Evolutionary conservation across 2,113 vertebrate genomes (phyloP).

Genomic region (Clinocottus analis): DNA sequence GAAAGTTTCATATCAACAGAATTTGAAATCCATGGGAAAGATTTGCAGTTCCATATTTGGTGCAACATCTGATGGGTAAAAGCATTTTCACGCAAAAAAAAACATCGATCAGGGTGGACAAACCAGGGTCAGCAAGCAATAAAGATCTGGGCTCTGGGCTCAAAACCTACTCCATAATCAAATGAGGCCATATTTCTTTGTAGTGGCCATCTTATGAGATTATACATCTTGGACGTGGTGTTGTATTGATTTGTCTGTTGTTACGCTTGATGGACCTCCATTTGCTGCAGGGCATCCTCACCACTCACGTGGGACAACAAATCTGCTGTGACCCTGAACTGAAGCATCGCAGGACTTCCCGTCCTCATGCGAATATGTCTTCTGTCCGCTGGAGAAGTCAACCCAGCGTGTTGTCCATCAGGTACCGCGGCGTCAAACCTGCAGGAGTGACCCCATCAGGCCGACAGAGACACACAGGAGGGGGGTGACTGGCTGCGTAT

Average conservation of each 20-base stretch:
- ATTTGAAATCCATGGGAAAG: background rate
- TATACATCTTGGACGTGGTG: conserved; percentile 60
- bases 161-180: conserved; percentile 60
- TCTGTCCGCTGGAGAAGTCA: conserved; percentile 46
- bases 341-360: conserved; percentile 37
- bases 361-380: conserved; percentile 21
- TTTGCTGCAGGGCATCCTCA: conserved; percentile 47
- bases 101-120: conserved; percentile 32
- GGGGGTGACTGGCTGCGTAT: conserved; percentile 20
- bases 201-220: conserved; percentile 64
- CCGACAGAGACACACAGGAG: conserved; percentile 21
- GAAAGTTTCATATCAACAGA: conserved; percentile 4
- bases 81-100: conserved; percentile 9
- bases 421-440: conserved; percentile 39
- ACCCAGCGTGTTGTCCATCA: conserved; percentile 44
- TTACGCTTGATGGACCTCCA: conserved; percentile 55
- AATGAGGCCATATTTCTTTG: conserved; percentile 42
- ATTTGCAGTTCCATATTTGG: background rate
- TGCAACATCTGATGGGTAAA: conserved; percentile 36
- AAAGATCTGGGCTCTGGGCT: conserved; percentile 37
- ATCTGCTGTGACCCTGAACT: conserved; percentile 52
- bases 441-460: conserved; percentile 34
- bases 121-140: conserved; percentile 56
- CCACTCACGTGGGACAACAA: conserved; percentile 48
- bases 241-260: conserved; percentile 69